A percentile compares a stretch with the other conserved stretches of the same genome.
Conservation (phyloP, 2,888 invertebrate species). For the Acronicta alni region DNA sequence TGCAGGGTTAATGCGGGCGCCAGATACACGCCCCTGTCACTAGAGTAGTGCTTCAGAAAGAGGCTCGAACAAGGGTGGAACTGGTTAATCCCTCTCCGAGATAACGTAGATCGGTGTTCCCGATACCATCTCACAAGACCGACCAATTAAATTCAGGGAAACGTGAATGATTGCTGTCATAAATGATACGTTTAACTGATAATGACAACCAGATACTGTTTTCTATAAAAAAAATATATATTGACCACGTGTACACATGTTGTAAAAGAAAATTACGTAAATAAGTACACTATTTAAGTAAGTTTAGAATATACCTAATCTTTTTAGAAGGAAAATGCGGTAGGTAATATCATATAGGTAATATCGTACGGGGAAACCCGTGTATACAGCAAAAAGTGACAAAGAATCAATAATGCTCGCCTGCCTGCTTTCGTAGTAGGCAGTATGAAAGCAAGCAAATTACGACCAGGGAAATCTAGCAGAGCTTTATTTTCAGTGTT, state of each 20-base stretch:
- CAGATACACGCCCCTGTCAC: slow-evolving; percentile 55
- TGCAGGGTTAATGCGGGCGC: slow-evolving; percentile 59
- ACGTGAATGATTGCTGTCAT: slow-evolving; percentile 53
- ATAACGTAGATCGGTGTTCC: slow-evolving; percentile 47
- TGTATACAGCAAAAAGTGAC: too few relatives aligned
- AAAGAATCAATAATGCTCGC: too few relatives aligned
- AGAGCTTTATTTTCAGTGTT: too few relatives aligned
- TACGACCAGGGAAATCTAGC: too few relatives aligned
- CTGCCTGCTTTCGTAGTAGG: too few relatives aligned
- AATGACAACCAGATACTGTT: slow-evolving; percentile 19
- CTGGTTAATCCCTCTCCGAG: slow-evolving; percentile 49
- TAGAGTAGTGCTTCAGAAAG: slow-evolving; percentile 47
- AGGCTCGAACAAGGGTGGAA: slow-evolving; percentile 37
- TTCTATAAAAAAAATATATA: slow-evolving; percentile 11
- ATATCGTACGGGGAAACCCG: too few relatives aligned
- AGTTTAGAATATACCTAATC: too few relatives aligned
- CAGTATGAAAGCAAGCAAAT: too few relatives aligned
- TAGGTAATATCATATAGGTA: too few relatives aligned
- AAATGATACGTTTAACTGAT: slow-evolving; percentile 39
- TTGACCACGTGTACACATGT: neutral
- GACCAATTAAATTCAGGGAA: slow-evolving; percentile 49
- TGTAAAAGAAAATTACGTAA: too few relatives aligned
- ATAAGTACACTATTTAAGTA: too few relatives aligned
- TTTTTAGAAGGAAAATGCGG: too few relatives aligned
- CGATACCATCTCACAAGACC: slow-evolving; percentile 45